Base-by-base conservation (phyloP, 2,113 vertebrate genomes). In the Brachypodius melanocephalos region DNA sequence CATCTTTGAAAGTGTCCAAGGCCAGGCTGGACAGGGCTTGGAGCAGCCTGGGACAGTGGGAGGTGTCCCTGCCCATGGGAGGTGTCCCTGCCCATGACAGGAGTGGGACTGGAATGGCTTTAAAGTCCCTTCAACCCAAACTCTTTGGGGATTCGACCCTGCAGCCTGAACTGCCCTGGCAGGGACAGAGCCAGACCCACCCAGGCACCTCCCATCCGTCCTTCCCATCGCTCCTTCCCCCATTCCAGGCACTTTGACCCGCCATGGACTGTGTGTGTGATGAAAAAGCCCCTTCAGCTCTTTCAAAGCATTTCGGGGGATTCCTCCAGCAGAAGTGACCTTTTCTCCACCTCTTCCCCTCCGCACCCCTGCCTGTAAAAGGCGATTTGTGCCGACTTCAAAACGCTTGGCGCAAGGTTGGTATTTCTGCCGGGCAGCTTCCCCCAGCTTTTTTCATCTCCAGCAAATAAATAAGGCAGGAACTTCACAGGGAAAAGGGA, bases 241-340 rank as follows among this genome's bases (percentile, higher is more conserved):
- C 42, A 59, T 0, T 5, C 40, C 9, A 3, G 0, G 25, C 29
- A 24, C 31, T 32, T 25, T 19, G 2, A 45, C 58, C 43, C 29
- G 24, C 28, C 22, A 4, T 0, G 3, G 7, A 3, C 22, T 29
- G 2, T 49, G 71, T 6, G 26, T 5, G 1, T 1, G 6, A 40
- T 45, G 43, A 81, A 77, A 92, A 85, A 69, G 31, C 49, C 36
- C 42, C 40, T 88, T 61, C 62, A 65, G n/a, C n/a, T 76, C 90
- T 42, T 38, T 62, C 4, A 1, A 51, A 78, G 66, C 28, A 0
- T 65, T 88, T 76, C 9, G 31, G 81, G 65, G 43, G 2, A 36
- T 75, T 85, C 42, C 51, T 85, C 21, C 20, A 67, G 82, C 22
- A 38, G 62, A 42, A 48, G 4, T 34, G 42, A 71, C 78, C 71